phyloP scores from a whole-genome alignment of 2,797 vertebrate species.

The Sebastes hubbsi region DNA sequence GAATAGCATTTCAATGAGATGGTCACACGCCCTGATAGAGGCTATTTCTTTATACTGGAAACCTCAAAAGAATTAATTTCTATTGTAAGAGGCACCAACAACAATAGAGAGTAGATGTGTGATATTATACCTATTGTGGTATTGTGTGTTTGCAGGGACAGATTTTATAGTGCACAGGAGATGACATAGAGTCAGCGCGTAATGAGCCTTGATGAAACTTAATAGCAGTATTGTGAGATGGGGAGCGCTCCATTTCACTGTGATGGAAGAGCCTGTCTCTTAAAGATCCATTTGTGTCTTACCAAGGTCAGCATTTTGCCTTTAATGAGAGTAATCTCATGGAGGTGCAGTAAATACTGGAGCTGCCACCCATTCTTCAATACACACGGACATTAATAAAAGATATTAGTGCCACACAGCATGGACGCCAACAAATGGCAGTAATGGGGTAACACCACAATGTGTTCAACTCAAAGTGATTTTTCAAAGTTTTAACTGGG shows the following conservation, averaged over 20 bases:
- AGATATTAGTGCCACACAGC: constrained; percentile 8
- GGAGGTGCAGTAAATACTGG: constrained; percentile 51
- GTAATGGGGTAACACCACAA: neutral
- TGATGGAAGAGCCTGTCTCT: constrained; percentile 76
- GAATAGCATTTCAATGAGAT: neutral
- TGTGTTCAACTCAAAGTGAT: neutral
- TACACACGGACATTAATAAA: constrained; percentile 33
- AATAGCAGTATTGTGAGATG: constrained; percentile 75
- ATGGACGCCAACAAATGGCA: constrained; percentile 19
- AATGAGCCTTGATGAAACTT: constrained; percentile 79
- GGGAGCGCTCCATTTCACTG: constrained; percentile 71
- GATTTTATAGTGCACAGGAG: constrained; percentile 55
- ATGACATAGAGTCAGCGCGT: constrained; percentile 70
- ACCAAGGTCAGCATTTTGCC: constrained; percentile 74
- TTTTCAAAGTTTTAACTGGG: neutral
- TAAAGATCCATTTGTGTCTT: constrained; percentile 73
- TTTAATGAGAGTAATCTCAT: constrained; percentile 65
- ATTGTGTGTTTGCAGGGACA: constrained; percentile 45
- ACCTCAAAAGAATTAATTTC: constrained; percentile 22
- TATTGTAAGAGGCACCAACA: constrained; percentile 25
- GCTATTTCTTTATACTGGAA: neutral
- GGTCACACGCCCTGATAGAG: neutral
- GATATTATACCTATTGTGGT: constrained; percentile 38
- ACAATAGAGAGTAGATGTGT: constrained; percentile 5
- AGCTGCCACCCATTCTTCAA: constrained; percentile 20